phyloP scores from a whole-genome alignment of 2,797 vertebrate genomes.

The Sandelia bainsii region DNA sequence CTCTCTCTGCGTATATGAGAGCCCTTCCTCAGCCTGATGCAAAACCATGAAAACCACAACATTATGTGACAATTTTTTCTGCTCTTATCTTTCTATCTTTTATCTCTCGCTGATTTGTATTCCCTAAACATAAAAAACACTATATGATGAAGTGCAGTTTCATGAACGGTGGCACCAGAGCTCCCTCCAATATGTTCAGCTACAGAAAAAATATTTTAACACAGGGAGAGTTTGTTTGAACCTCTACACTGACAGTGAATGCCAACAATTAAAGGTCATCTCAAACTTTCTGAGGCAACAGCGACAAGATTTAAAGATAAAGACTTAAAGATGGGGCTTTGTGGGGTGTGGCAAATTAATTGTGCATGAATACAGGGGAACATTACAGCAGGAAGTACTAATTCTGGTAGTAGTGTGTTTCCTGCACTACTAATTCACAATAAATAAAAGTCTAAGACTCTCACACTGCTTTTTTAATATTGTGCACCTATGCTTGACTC shows the following conservation, averaged over 20 bases:
- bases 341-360: constrained; percentile 4
- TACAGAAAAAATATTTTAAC: constrained; percentile 17
- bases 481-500: constrained; percentile 7
- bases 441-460: background rate
- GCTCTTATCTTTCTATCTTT: constrained; percentile 67
- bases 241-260: constrained; percentile 20
- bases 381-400: background rate
- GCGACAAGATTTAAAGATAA: background rate
- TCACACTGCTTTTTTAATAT: constrained; percentile 7
- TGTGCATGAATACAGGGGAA: constrained; percentile 4
- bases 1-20: constrained; percentile 57
- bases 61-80: constrained; percentile 49
- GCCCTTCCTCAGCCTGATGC: constrained; percentile 67
- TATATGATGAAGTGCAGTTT: constrained; percentile 49
- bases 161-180: constrained; percentile 34
- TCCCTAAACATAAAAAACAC: constrained; percentile 54
- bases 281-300: constrained; percentile 31
- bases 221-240: constrained; percentile 29
- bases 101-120: constrained; percentile 54
- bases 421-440: background rate
- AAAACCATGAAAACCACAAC: constrained; percentile 77
- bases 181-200: constrained; percentile 27
- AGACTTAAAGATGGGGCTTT: constrained; percentile 9
- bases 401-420: background rate
- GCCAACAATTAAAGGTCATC: constrained; percentile 10